phyloP scores from a whole-genome alignment of 2,797 vertebrate species.

The Rhabdomys pumilio region DNA sequence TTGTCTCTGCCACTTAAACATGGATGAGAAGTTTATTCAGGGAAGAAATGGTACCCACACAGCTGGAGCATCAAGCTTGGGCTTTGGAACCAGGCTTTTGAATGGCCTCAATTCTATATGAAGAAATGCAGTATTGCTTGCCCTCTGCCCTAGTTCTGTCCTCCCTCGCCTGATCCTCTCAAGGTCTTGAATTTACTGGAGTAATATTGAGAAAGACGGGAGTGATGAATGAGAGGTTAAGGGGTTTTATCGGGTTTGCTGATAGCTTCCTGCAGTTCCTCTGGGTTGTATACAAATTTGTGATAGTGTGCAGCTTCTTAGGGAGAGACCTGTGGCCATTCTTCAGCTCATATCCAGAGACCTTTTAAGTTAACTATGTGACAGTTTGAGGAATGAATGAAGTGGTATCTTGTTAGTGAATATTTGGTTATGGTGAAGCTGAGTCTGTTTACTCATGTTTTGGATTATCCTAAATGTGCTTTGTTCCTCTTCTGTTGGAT shows the following conservation, averaged over 20 bases:
- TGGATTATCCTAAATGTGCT: background rate
- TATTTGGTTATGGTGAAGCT: background rate
- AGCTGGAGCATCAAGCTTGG: background rate
- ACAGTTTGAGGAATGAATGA: background rate
- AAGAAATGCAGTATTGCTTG: background rate
- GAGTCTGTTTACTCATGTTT: constrained; percentile 38
- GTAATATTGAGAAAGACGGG: background rate
- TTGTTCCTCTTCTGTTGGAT: constrained; percentile 43
- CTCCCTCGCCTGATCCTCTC: background rate
- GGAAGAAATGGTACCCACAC: background rate
- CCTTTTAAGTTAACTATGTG: background rate
- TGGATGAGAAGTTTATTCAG: background rate
- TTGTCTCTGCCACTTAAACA: background rate
- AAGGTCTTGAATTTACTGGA: background rate
- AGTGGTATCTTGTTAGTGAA: constrained; percentile 15
- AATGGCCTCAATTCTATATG: background rate
- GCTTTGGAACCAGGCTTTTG: background rate
- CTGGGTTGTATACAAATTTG: background rate
- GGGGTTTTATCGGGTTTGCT: background rate
- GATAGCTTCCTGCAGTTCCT: background rate
- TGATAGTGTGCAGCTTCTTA: background rate
- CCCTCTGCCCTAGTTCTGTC: no score
- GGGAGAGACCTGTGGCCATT: background rate
- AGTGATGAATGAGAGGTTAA: background rate
- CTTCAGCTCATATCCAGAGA: background rate